A percentile compares a stretch with the other conserved stretches of the same genome.
Evolutionary conservation across 1,140 invertebrate species (phyloP).

Genomic region (Chionoecetes opilio): DNA sequence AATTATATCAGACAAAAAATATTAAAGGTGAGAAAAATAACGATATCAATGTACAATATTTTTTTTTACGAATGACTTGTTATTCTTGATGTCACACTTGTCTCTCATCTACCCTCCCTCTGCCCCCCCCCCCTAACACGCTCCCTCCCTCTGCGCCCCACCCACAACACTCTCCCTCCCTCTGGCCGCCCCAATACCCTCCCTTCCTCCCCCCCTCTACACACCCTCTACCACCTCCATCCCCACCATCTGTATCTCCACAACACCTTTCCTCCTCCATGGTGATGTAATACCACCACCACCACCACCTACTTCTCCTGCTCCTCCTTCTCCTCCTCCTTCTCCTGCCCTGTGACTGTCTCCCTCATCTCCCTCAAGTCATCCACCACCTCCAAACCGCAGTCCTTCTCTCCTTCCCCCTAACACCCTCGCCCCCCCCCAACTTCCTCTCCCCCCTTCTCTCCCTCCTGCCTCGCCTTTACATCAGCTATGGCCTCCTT

Average conservation of each 20-base stretch:
- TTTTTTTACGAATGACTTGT: not conserved
- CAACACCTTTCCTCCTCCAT: not conserved
- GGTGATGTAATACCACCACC: not conserved
- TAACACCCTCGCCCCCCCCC: no score
- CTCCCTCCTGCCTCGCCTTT: not conserved
- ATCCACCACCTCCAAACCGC: not conserved
- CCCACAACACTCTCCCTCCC: not conserved
- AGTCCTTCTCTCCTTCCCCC: not conserved
- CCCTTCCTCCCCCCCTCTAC: not conserved
- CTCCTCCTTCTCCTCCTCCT: not conserved
- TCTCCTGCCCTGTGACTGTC: not conserved
- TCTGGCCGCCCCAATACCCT: not conserved
- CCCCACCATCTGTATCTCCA: no score
- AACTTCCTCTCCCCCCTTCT: not conserved
- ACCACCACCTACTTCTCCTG: not conserved
- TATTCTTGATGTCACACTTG: not conserved
- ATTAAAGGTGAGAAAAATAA: not conserved
- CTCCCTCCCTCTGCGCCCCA: not conserved
- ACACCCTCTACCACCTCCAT: not conserved
- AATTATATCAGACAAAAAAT: not conserved
- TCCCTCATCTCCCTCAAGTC: not conserved
- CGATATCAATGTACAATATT: not conserved
- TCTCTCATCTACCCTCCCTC: not conserved
- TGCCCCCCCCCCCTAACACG: no score
- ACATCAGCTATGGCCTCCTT: conserved; percentile 13